Evolutionary conservation across 2,113 vertebrate genomes (phyloP).

Genomic region (Onychostruthus taczanowskii): DNA sequence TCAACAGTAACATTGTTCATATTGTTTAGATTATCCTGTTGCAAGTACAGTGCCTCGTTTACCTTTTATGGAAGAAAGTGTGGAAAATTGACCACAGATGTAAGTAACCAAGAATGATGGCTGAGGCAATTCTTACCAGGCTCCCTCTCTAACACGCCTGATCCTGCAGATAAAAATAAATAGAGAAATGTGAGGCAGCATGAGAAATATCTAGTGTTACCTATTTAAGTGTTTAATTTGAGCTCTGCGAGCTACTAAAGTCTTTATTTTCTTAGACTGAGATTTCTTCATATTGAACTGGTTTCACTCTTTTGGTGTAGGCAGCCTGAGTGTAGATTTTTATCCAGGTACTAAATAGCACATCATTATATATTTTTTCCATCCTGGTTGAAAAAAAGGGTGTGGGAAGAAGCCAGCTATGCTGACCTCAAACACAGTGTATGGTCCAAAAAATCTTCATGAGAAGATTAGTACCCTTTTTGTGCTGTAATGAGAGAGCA

Average conservation of each 20-base stretch:
- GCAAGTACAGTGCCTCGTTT: slow-evolving; percentile 80
- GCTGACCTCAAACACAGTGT: slow-evolving; percentile 29
- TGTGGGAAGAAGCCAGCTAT: slow-evolving; percentile 9
- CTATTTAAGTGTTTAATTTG: slow-evolving; percentile 70
- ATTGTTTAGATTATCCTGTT: slow-evolving; percentile 85
- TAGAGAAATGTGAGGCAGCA: slow-evolving; percentile 64
- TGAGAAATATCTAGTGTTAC: slow-evolving; percentile 57
- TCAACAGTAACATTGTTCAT: slow-evolving; percentile 81
- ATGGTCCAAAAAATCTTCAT: slow-evolving; percentile 42
- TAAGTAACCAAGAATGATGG: slow-evolving; percentile 78
- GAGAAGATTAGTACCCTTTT: slow-evolving; percentile 22
- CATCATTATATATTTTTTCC: slow-evolving; percentile 47
- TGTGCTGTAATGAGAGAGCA: slow-evolving; percentile 4
- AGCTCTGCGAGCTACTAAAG: slow-evolving; percentile 35
- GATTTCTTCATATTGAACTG: slow-evolving; percentile 48
- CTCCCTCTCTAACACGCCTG: slow-evolving; percentile 71
- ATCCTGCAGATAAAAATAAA: slow-evolving; percentile 80
- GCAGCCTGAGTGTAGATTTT: slow-evolving; percentile 36
- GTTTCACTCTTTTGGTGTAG: not conserved
- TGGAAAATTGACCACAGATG: slow-evolving; percentile 86
- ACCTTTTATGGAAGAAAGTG: slow-evolving; percentile 88
- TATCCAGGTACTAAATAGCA: slow-evolving; percentile 57
- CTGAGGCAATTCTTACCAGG: slow-evolving; percentile 76
- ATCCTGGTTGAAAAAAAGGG: slow-evolving; percentile 30
- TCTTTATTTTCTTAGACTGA: slow-evolving; percentile 57